Conservation (phyloP, 2,888 invertebrate species). For the Gymnosoma rotundatum region DNA sequence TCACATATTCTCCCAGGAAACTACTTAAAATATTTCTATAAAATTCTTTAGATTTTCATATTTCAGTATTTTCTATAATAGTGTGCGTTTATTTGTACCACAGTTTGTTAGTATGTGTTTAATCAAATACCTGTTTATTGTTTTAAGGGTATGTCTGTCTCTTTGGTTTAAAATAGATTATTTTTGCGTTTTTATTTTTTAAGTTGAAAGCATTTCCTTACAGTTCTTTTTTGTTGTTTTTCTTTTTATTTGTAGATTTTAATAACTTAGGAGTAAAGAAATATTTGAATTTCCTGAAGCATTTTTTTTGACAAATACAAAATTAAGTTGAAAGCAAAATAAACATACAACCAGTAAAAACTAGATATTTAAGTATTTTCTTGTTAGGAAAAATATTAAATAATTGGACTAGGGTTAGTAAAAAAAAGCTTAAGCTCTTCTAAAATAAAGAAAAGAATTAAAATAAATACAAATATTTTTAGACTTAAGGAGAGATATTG, state of each 20-base stretch:
- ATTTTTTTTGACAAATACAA: constrained; percentile 33
- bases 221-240: constrained; percentile 27
- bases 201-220: constrained; percentile 56
- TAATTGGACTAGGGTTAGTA: not conserved
- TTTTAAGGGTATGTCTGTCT: constrained; percentile 28
- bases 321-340: not conserved
- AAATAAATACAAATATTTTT: too few species aligned
- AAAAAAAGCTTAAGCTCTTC: not conserved
- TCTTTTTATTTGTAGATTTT: constrained; percentile 32
- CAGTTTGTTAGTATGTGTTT: constrained; percentile 11
- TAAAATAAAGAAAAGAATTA: too few species aligned
- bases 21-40: constrained; percentile 68
- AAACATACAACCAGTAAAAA: not conserved
- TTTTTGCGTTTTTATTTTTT: constrained; percentile 59
- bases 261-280: constrained; percentile 49
- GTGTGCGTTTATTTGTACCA: not conserved
- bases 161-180: constrained; percentile 38
- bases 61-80: not conserved
- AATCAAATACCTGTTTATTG: constrained; percentile 60
- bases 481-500: too few species aligned
- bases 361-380: not conserved
- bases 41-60: constrained; percentile 54
- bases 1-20: constrained; percentile 51
- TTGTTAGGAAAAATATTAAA: not conserved
- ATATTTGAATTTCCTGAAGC: constrained; percentile 40